Evolutionary conservation across 2,888 invertebrate genomes (phyloP), one percentile per base, ranked within the genome.

Genomic region (Drosophila koepferae): DNA sequence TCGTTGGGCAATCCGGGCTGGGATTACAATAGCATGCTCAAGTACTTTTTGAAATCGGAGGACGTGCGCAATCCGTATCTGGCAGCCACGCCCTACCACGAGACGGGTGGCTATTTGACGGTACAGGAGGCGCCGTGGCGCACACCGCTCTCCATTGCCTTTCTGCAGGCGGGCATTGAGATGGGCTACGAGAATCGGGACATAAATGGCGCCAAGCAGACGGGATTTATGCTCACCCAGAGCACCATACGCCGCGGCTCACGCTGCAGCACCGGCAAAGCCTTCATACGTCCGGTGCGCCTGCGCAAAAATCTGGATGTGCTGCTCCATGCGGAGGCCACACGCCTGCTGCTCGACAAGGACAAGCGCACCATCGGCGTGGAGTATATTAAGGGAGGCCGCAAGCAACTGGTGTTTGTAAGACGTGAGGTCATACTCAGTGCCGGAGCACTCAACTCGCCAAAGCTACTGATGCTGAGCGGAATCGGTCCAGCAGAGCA

Each of bases 381-480:
- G 0, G 96, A 96, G 84, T 96, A 96, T 73, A 90, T 95, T 9
- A 94, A 96, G 49, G 94, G 96, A 62, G 96, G 96, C 0, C 94
- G 94, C 62, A 95, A 94, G 62, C 94, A 95, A 60, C 94, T 94
- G 53, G 96, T 96, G 0, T 94, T 95, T 72, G 97, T 97, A 0
- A 95, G 96, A 70, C 95, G 96, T 61, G 98, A 98, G 92, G 95
- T 99, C 0, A 95, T 99, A 9, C 94, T 98, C 82, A 96, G 97
- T 3, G 97, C 98, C 0, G 99, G 99, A 0, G 95, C 98, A 0
- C 95, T 99, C 43, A 96, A 97, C 61, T 96, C 97, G 4, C 98
- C 99, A 0, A 98, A 99, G 86, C 91, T 99, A 23, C 94, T 99
- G 77, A 97, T 98, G 98, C 91, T 99, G 10, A 98, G 97, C 62